Percentiles rank a stretch among this genome's conserved stretches.
phyloP scores from a whole-genome alignment of 2,888 invertebrate species.

The Thelaira solivaga region DNA sequence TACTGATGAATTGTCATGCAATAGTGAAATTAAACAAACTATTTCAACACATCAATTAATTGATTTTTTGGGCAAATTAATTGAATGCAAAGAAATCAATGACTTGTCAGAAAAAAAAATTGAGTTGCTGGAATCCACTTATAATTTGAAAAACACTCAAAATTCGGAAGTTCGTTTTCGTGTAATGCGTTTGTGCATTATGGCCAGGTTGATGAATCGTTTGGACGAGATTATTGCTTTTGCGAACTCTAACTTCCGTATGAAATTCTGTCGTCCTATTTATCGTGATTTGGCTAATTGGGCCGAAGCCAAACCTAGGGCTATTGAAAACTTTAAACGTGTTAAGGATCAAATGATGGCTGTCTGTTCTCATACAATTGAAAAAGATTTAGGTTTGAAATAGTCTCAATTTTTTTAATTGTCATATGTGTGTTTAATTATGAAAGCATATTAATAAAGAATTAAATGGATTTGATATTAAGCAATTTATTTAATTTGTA shows the following conservation, averaged over 20 bases:
- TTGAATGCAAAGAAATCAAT: slow-evolving; percentile 78
- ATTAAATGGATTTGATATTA: too few species aligned
- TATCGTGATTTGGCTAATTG: slow-evolving; percentile 90
- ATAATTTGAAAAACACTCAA: slow-evolving; percentile 81
- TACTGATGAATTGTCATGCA: slow-evolving; percentile 74
- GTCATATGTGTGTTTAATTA: too few species aligned
- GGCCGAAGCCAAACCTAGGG: slow-evolving; percentile 83
- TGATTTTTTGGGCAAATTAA: slow-evolving; percentile 83
- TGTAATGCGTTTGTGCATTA: slow-evolving; percentile 88
- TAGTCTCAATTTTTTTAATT: slow-evolving; percentile 26
- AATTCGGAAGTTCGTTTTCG: slow-evolving; percentile 89
- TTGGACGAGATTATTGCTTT: slow-evolving; percentile 85
- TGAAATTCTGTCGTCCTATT: slow-evolving; percentile 93
- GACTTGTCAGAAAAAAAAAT: slow-evolving; percentile 79
- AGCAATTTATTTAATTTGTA: too few species aligned
- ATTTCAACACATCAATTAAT: slow-evolving; percentile 83
- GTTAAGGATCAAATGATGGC: slow-evolving; percentile 90
- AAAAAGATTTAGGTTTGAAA: slow-evolving; percentile 82
- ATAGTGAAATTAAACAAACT: slow-evolving; percentile 78
- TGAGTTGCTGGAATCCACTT: slow-evolving; percentile 80
- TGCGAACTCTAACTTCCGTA: slow-evolving; percentile 89
- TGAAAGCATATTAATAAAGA: too few species aligned
- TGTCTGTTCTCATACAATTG: slow-evolving; percentile 84
- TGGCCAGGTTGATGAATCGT: slow-evolving; percentile 83
- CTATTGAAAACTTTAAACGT: slow-evolving; percentile 85